Evolutionary conservation across 1,140 invertebrate genomes (phyloP).

Genomic region (Sogatella furcifera): DNA sequence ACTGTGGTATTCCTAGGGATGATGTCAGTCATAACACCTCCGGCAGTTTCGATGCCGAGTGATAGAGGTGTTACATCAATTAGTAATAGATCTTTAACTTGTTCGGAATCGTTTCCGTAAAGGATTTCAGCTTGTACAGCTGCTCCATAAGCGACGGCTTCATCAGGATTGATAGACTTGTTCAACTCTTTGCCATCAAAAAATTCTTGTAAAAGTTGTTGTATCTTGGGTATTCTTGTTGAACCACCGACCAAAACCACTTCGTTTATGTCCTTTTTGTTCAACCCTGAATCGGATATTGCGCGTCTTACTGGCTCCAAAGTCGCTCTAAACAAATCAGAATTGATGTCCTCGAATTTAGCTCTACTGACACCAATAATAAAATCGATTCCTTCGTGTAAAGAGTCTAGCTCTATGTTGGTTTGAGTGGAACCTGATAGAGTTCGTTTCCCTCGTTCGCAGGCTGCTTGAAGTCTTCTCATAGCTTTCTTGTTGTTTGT

Average conservation of each 20-base stretch:
- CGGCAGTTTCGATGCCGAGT: conserved; percentile 93
- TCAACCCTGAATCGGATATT: conserved; percentile 85
- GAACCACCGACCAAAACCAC: conserved; percentile 96
- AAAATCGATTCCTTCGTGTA: conserved; percentile 93
- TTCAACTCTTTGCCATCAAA: conserved; percentile 97
- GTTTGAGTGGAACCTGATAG: conserved; percentile 90
- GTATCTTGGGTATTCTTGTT: conserved; percentile 97
- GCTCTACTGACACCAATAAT: conserved; percentile 92
- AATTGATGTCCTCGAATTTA: conserved; percentile 88
- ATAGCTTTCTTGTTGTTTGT: conserved; percentile 82
- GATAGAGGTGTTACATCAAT: conserved; percentile 91
- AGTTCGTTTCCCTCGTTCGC: conserved; percentile 92
- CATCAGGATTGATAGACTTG: conserved; percentile 95
- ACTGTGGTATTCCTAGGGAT: conserved; percentile 95
- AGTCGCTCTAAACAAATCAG: conserved; percentile 83
- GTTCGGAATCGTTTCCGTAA: conserved; percentile 88
- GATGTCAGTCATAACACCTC: conserved; percentile 90
- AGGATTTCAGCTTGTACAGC: conserved; percentile 88
- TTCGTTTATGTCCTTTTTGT: conserved; percentile 85
- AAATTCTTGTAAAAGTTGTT: conserved; percentile 88
- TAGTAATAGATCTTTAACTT: conserved; percentile 79
- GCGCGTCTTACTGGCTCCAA: conserved; percentile 94
- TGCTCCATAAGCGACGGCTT: conserved; percentile 84
- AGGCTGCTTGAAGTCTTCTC: conserved; percentile 82
- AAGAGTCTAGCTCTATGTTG: conserved; percentile 87